These are phyloP conservation scores for Petrolisthes cinctipes DNA, from an alignment of 2,888 invertebrate genomes.

Conservation along the genomic window DNA sequence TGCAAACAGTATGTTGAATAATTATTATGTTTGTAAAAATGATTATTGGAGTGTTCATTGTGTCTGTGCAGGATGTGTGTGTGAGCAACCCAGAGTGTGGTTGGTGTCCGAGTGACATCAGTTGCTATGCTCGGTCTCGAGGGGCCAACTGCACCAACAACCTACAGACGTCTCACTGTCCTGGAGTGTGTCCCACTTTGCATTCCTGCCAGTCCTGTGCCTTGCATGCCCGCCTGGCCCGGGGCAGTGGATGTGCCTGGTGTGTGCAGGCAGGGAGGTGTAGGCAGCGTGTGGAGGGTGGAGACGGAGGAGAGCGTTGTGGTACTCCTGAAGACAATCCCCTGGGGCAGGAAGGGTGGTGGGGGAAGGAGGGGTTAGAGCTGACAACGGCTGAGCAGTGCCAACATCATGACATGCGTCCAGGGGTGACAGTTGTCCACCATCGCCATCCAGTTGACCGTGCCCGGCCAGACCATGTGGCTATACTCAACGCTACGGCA, in stretches of 20 bases:
- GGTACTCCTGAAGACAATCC: constrained; percentile 40
- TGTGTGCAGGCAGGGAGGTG: constrained; percentile 93
- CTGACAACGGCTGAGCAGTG: constrained; percentile 83
- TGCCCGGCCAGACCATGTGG: constrained; percentile 87
- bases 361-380: constrained; percentile 85
- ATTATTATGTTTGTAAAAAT: constrained; percentile 3
- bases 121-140: constrained; percentile 85
- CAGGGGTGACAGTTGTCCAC: constrained; percentile 89
- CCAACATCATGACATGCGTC: constrained; percentile 77
- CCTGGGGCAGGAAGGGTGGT: constrained; percentile 82
- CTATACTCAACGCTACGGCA: constrained; percentile 86
- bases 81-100: constrained; percentile 79
- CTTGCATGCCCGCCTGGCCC: constrained; percentile 83
- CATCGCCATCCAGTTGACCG: constrained; percentile 90
- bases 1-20: neutral
- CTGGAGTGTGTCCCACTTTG: constrained; percentile 89
- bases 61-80: constrained; percentile 46
- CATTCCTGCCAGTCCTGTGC: constrained; percentile 92
- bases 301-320: constrained; percentile 33
- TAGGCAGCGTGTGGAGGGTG: constrained; percentile 83
- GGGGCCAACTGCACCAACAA: constrained; percentile 92
- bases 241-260: constrained; percentile 88
- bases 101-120: constrained; percentile 88
- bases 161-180: constrained; percentile 83
- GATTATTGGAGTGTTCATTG: neutral